A percentile compares a stretch with the other conserved stretches of the same genome.
These are phyloP conservation scores for Chamaea fasciata DNA, from an alignment of 2,113 vertebrate species.

Conservation along the genomic window DNA sequence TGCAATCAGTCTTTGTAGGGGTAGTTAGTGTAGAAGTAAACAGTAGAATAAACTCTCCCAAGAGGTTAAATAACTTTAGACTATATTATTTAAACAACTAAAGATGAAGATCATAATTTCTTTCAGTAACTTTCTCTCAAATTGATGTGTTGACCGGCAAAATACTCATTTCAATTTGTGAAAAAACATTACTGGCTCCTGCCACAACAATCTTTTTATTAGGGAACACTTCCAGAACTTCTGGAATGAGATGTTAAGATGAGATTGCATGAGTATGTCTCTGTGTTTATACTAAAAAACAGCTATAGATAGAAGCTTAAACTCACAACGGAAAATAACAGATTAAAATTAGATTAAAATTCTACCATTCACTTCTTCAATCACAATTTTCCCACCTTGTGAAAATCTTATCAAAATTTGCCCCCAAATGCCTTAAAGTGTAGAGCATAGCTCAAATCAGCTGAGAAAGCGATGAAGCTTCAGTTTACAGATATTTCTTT, in stretches of 20 bases:
- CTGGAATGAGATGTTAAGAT: background rate
- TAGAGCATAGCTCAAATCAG: background rate
- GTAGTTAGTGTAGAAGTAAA: background rate
- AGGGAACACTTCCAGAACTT: background rate
- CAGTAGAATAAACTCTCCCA: background rate
- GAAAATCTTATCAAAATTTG: background rate
- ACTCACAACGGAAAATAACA: background rate
- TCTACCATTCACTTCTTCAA: background rate
- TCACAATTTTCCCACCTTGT: background rate
- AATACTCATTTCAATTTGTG: background rate
- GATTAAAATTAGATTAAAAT: background rate
- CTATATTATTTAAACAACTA: background rate
- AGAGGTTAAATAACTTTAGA: background rate
- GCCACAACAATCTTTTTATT: background rate
- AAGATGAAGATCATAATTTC: background rate
- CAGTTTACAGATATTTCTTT: background rate
- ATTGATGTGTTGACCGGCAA: background rate
- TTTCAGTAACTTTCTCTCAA: background rate
- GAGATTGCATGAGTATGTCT: background rate
- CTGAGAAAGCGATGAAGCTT: background rate
- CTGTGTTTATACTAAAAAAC: background rate
- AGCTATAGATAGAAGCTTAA: background rate
- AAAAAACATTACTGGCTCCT: background rate
- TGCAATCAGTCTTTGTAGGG: background rate
- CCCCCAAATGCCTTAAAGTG: fast-evolving